Evolutionary conservation across 2,888 invertebrate species (phyloP), one percentile per base, ranked within the genome.

Genomic region (Patella pellucida): DNA sequence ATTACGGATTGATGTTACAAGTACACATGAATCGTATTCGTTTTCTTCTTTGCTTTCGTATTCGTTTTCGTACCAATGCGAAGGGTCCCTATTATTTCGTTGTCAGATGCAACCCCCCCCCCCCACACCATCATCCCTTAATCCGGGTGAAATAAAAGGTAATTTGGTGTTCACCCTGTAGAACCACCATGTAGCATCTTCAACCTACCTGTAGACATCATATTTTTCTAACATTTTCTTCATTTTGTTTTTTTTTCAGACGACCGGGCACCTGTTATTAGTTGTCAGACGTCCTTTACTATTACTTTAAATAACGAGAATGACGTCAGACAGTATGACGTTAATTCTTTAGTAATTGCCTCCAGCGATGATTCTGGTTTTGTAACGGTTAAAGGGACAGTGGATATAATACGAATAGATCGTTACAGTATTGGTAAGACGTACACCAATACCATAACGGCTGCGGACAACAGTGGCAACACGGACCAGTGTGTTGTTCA

Each of bases 401-500:
- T 70, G 9, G 67, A 68, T 23, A 31, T 51, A 3, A 69, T 79
- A 27, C 54, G 19, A 14, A 68, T 75, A 15, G 71, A 73, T 62
- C 52, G 67, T 23, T 51, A 15, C 74, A 77, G 72, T 67, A 79
- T 84, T 14, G 84, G 83, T 12, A 71, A 71, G 19, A 81, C 82
- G 11, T 80, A 81, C 68, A 80, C 80, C n/a, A 51, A 83, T 50
- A 76, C 71, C 2, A 80, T 79, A n/a, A 80, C 79, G 11, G 86
- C 82, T 0, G 76, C 72, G 0, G 87, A 87, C 72, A 62, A 76
- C 0, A 71, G 82, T 1, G 78, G 78, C 9, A 87, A 86, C 62
- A 75, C 79, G 3, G 84, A 78, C 11, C 41, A 71, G 0, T 86
- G 87, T 70, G 54, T 68, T 2, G 82, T 82, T 31, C 86, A 86